A percentile compares a stretch with the other conserved stretches of the same genome.
These are phyloP conservation scores for Promerops cafer DNA, from an alignment of 2,113 vertebrate genomes.

Conservation along the genomic window DNA sequence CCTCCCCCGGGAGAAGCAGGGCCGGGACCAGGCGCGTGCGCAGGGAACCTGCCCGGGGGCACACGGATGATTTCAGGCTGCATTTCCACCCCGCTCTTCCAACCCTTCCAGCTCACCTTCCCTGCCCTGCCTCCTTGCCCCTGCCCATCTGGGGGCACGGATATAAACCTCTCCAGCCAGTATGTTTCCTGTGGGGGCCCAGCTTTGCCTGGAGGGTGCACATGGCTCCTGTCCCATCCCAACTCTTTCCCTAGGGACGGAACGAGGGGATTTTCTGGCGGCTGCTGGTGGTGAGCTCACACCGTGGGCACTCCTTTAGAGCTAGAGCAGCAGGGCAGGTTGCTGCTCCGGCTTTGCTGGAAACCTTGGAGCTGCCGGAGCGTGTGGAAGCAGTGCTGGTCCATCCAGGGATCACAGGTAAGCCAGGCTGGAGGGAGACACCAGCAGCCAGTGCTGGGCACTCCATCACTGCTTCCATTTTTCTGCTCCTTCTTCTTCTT, in stretches of 20 bases:
- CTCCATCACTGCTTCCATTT: neutral
- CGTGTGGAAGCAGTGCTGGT: neutral
- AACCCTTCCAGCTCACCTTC: slow-evolving; percentile 5
- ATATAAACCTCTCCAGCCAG: slow-evolving; percentile 53
- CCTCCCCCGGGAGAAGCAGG: neutral
- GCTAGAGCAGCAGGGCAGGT: neutral
- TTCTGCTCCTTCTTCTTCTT: neutral
- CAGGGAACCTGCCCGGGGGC: slow-evolving; percentile 17
- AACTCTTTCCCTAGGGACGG: neutral
- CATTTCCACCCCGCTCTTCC: neutral
- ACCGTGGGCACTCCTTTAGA: neutral
- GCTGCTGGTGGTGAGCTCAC: neutral
- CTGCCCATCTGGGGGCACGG: neutral
- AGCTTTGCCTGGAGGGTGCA: neutral
- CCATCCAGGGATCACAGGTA: neutral
- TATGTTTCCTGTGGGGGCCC: neutral
- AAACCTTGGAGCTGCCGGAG: neutral
- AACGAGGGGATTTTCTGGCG: neutral
- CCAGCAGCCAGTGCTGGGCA: neutral
- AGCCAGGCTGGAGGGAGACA: neutral
- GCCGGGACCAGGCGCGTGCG: neutral
- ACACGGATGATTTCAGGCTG: neutral
- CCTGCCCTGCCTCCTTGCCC: slow-evolving; percentile 51
- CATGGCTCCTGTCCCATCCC: neutral
- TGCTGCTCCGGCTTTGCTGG: neutral